phyloP scores from a whole-genome alignment of 1,140 invertebrate species.

The Lucilia cuprina region DNA sequence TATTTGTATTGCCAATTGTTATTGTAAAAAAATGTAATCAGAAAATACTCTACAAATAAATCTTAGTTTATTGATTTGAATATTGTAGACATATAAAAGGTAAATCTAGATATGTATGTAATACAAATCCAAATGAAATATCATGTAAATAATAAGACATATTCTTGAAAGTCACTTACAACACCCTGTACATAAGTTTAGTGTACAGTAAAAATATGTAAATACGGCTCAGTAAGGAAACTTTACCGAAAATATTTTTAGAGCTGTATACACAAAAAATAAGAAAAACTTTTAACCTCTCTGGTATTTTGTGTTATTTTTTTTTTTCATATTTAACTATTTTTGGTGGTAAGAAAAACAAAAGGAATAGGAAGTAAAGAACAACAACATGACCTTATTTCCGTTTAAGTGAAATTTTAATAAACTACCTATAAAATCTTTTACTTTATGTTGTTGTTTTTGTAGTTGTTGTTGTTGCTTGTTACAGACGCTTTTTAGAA shows the following conservation, averaged over 20 bases:
- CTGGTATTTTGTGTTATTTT: not conserved
- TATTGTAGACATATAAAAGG: too few relatives aligned
- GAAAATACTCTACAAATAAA: too few relatives aligned
- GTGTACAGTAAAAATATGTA: not conserved
- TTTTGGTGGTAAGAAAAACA: not conserved
- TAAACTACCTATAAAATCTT: not conserved
- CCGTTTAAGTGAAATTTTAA: slow-evolving; percentile 13
- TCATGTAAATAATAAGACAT: too few relatives aligned
- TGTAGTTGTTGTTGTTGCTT: not conserved
- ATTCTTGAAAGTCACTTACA: not conserved
- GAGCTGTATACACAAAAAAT: not conserved
- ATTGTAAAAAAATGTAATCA: too few relatives aligned
- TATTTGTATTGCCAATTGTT: too few relatives aligned
- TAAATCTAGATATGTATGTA: too few relatives aligned
- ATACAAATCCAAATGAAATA: too few relatives aligned
- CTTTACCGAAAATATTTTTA: not conserved
- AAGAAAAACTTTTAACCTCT: not conserved
- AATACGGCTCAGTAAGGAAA: not conserved
- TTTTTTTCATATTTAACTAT: not conserved
- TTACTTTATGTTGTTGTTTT: not conserved
- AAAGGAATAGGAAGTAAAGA: not conserved
- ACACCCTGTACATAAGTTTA: not conserved
- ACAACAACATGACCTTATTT: slow-evolving; percentile 21
- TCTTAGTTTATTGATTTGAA: too few relatives aligned
- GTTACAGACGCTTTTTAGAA: not conserved